Base-by-base conservation (phyloP, 2,888 invertebrate genomes). In the Tineola bisselliella region DNA sequence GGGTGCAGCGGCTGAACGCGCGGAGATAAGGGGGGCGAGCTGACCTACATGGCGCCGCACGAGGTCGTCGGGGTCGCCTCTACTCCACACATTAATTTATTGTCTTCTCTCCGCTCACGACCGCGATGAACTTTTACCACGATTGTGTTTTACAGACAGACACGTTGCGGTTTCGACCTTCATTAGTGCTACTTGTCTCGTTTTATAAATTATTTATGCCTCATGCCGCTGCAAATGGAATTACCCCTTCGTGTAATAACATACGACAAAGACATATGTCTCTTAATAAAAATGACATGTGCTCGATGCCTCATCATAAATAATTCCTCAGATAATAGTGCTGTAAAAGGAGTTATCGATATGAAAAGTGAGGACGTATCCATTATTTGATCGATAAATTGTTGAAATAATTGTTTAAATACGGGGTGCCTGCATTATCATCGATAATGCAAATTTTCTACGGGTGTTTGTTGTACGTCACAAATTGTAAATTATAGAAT, bases 371-470 rank as follows among this genome's bases (percentile, higher is more conserved):
- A 38, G 38, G 38, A 6, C 38, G n/a, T 38, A 38, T 12, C 10
- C n/a, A n/a, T 38, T 12, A 38, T 38, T 38, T 38, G 74, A 75
- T 74, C 70, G 72, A 70, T 38, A 38, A 38, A 25, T 25, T 25
- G 25, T 25, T 25, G 76, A 73, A 77, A 81, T 84, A 81, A 84
- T 84, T 83, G 83, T 84, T 83, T 81, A 81, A 84, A 81, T 81
- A 81, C 77, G 80, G 78, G 52, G 52, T 70, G 43, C 12, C 52
- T 52, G 52, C 52, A 43, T 12, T 72, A 74, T 74, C 76, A 77
- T 81, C 73, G 77, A 81, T 82, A 81, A 80, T 80, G 79, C 75
- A 77, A 66, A 72, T 66, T 54, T 19, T 67, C 68, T 17, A 48
- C 6, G 48, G 15, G 15, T 44, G 44, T 44, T 13, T 8, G 25